Conservation (phyloP, 1,140 invertebrate genomes). For the Mylabris phalerata region DNA sequence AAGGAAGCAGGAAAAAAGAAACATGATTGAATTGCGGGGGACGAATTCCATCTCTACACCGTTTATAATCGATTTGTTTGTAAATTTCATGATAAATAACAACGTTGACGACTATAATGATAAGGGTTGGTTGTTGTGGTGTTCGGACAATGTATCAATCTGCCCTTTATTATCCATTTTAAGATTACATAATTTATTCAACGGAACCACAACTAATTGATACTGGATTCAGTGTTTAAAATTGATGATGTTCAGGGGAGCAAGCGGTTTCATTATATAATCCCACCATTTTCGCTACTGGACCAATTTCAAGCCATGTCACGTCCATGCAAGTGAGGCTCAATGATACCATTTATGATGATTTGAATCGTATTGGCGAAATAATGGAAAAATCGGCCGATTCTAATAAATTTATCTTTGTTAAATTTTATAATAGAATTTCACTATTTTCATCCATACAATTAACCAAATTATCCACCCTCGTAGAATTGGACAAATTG, state of each 20-base stretch:
- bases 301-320: slow-evolving; percentile 3
- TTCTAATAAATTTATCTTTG: too few relatives aligned
- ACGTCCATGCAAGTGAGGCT: not conserved
- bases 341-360: slow-evolving; percentile 4
- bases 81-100: too few relatives aligned
- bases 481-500: slow-evolving; percentile 1
- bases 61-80: too few relatives aligned
- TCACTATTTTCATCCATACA: not conserved
- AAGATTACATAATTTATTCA: slow-evolving; percentile 10
- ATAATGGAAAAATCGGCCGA: too few relatives aligned
- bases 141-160: too few relatives aligned
- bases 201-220: slow-evolving; percentile 6
- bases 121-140: too few relatives aligned
- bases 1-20: too few relatives aligned
- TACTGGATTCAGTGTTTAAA: slow-evolving; percentile 7
- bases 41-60: too few relatives aligned
- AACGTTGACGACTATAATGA: too few relatives aligned
- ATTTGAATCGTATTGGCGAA: too few relatives aligned
- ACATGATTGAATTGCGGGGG: too few relatives aligned
- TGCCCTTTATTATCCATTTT: not conserved
- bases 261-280: slow-evolving; percentile 14
- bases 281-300: not conserved
- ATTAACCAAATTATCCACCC: slow-evolving; percentile 10
- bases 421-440: too few relatives aligned
- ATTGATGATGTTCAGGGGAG: slow-evolving; percentile 4